Evolutionary conservation across 2,797 vertebrate species (phyloP).

Genomic region (Taeniopygia guttata): DNA sequence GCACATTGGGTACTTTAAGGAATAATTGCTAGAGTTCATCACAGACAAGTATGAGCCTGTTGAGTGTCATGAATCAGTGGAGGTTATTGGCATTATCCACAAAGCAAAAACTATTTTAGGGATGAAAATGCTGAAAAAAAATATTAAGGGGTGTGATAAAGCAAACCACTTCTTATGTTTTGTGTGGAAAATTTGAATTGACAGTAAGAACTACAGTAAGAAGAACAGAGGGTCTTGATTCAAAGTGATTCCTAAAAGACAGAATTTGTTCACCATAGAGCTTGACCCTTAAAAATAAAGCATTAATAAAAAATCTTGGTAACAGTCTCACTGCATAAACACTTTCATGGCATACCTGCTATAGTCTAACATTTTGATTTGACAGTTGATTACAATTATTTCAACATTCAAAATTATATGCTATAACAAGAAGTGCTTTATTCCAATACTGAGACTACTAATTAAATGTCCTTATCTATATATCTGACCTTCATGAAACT

Average conservation of each 20-base stretch:
- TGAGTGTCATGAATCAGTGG: neutral
- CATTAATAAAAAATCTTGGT: neutral
- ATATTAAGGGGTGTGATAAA: neutral
- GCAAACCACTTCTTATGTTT: neutral
- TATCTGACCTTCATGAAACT: neutral
- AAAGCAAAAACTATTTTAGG: neutral
- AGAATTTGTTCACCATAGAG: neutral
- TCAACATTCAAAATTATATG: neutral
- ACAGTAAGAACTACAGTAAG: neutral
- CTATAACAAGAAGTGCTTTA: slow-evolving; percentile 9
- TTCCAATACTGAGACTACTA: neutral
- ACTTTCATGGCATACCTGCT: neutral
- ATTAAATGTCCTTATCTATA: neutral
- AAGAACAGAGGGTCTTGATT: neutral
- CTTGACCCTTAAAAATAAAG: neutral
- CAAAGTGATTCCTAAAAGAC: neutral
- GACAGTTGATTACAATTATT: neutral
- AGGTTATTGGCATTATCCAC: neutral
- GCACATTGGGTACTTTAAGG: neutral
- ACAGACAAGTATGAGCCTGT: neutral
- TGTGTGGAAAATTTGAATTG: neutral
- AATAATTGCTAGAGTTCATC: slow-evolving; percentile 4
- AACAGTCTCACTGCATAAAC: neutral
- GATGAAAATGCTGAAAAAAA: neutral
- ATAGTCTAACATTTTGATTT: neutral